A percentile compares a stretch with the other conserved stretches of the same genome.
Evolutionary conservation across 2,113 vertebrate genomes (phyloP).

Genomic region (Oxygymnocypris stewartii): DNA sequence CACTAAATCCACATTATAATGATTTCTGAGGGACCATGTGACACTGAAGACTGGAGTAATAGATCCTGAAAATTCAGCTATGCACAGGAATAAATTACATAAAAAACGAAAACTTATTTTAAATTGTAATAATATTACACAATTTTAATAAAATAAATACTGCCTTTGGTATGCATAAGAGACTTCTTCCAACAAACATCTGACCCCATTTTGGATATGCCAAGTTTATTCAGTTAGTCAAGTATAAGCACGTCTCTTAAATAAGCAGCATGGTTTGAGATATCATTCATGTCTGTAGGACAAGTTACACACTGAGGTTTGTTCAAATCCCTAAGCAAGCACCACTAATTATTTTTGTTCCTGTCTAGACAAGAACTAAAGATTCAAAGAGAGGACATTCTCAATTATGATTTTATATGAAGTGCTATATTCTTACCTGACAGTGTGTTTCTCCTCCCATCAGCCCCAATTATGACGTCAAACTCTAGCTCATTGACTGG

Average conservation of each 20-base stretch:
- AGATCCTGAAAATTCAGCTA: background rate
- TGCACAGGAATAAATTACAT: background rate
- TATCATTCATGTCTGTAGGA: background rate
- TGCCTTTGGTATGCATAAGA: no score
- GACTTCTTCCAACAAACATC: no score
- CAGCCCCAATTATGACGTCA: constrained; percentile 95
- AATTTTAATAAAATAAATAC: no score
- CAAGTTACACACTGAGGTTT: background rate
- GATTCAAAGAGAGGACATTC: background rate
- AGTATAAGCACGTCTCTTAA: background rate
- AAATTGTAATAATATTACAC: no score
- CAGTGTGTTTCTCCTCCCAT: constrained; percentile 94
- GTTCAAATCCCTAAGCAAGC: background rate
- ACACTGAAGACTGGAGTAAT: background rate
- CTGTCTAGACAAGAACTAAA: constrained; percentile 12
- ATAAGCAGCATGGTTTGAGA: background rate
- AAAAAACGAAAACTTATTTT: no score
- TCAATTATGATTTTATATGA: background rate
- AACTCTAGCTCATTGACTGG: constrained; percentile 94
- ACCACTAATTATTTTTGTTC: background rate
- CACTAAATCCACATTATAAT: background rate
- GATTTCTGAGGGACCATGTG: background rate
- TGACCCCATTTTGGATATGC: no score
- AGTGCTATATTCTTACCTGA: constrained; percentile 78
- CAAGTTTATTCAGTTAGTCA: background rate